Percentiles rank a stretch among this genome's conserved stretches.
These are phyloP conservation scores for Actinernus sp. DNA, from an alignment of 92 coral and sea anemone genomes.

Conservation along the genomic window DNA sequence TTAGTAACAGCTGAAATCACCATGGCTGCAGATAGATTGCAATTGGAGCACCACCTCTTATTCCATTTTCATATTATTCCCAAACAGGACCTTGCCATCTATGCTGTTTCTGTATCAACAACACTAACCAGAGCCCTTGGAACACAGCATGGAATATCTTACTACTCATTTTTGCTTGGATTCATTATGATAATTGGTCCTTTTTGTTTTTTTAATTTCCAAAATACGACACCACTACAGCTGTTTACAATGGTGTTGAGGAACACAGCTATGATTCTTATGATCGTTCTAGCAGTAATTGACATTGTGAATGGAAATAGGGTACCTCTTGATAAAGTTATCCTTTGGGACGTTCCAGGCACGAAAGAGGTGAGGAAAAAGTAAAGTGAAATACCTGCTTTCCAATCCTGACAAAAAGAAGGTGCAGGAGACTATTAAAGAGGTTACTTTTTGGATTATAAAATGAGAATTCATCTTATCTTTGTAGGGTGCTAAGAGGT, in stretches of 20 bases:
- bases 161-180: constrained; percentile 78
- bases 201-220: constrained; percentile 81
- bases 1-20: no score
- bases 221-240: constrained; percentile 76
- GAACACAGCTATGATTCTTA: constrained; percentile 78
- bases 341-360: constrained; percentile 59
- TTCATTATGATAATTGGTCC: constrained; percentile 79
- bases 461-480: no score
- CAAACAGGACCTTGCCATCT: constrained; percentile 78
- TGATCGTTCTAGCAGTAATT: constrained; percentile 55
- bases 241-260: constrained; percentile 77
- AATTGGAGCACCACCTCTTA: no score
- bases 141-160: constrained; percentile 64
- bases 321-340: constrained; percentile 62
- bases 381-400: no score
- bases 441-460: no score
- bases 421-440: no score
- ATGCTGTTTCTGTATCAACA: constrained; percentile 81
- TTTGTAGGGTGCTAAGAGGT: not conserved
- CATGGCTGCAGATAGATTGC: no score
- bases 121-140: constrained; percentile 69
- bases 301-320: constrained; percentile 69
- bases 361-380: constrained; percentile 81
- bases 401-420: no score
- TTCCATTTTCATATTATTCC: not conserved